Evolutionary conservation across 2,797 vertebrate species (phyloP).

Genomic region (Enteromius thamalakanensis): DNA sequence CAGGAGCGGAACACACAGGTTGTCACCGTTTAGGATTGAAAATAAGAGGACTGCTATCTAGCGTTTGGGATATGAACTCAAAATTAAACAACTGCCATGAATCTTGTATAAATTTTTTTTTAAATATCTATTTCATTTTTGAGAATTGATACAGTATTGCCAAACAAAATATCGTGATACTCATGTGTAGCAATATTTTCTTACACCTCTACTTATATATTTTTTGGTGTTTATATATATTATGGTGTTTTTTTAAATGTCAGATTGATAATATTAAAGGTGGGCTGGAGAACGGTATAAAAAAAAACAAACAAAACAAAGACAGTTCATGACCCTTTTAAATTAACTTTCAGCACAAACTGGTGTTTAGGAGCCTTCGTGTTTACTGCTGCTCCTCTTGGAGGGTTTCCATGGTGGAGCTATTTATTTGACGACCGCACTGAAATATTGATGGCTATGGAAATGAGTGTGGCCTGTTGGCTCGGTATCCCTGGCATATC

Average conservation of each 20-base stretch:
- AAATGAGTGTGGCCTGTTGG: constrained; percentile 6
- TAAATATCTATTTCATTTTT: too few species aligned
- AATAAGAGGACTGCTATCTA: too few species aligned
- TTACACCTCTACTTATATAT: too few species aligned
- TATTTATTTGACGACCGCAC: constrained; percentile 14
- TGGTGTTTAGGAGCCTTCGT: neutral
- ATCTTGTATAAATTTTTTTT: too few species aligned
- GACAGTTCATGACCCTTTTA: neutral
- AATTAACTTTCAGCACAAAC: neutral
- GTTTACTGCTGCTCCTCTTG: neutral
- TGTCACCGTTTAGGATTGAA: too few species aligned
- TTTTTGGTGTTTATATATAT: too few species aligned
- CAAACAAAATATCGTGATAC: too few species aligned
- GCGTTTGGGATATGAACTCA: too few species aligned
- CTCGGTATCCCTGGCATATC: constrained; percentile 26
- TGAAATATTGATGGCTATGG: constrained; percentile 4
- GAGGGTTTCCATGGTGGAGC: neutral
- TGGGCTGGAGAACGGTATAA: neutral
- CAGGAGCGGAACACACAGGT: too few species aligned
- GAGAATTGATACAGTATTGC: too few species aligned
- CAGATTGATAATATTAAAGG: neutral
- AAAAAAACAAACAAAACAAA: neutral
- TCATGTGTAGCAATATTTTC: too few species aligned
- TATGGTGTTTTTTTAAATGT: neutral
- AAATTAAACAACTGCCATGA: too few species aligned